phyloP scores from a whole-genome alignment of 2,888 invertebrate genomes.

The Athalia cordata region DNA sequence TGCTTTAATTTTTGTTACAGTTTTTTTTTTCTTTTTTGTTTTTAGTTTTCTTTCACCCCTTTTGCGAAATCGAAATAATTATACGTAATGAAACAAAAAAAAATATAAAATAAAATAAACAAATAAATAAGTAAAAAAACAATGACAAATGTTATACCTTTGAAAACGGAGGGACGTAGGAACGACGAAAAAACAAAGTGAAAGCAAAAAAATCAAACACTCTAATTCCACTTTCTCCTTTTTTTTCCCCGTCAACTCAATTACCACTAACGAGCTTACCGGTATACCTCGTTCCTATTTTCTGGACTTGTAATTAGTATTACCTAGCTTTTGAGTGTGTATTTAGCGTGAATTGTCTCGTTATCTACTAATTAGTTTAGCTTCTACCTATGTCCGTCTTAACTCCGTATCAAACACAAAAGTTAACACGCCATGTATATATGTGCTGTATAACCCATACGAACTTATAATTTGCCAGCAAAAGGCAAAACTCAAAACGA shows the following conservation, averaged over 20 bases:
- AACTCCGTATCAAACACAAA: neutral
- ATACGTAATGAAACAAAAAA: too few relatives aligned
- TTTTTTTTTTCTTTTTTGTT: too few relatives aligned
- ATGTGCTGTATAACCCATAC: neutral
- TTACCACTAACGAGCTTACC: conserved; percentile 43
- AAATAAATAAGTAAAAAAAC: too few relatives aligned
- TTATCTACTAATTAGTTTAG: conserved; percentile 32
- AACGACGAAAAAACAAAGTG: neutral
- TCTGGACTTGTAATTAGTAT: conserved; percentile 36
- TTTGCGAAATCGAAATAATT: too few relatives aligned
- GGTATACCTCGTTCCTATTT: conserved; percentile 21
- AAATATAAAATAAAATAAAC: too few relatives aligned
- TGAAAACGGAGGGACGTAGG: neutral
- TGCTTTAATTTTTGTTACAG: neutral
- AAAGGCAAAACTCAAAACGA: too few relatives aligned
- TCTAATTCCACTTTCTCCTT: conserved; percentile 39
- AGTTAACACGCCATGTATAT: neutral
- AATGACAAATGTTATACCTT: neutral
- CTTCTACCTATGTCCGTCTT: neutral
- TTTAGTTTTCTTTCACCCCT: neutral
- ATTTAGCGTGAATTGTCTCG: conserved; percentile 32
- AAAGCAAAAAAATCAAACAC: conserved; percentile 22
- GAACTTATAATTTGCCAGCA: neutral
- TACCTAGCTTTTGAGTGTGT: conserved; percentile 18
- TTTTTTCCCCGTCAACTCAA: conserved; percentile 38